Conservation (phyloP, 2,113 vertebrate genomes). For the Apeltes quadracus region DNA sequence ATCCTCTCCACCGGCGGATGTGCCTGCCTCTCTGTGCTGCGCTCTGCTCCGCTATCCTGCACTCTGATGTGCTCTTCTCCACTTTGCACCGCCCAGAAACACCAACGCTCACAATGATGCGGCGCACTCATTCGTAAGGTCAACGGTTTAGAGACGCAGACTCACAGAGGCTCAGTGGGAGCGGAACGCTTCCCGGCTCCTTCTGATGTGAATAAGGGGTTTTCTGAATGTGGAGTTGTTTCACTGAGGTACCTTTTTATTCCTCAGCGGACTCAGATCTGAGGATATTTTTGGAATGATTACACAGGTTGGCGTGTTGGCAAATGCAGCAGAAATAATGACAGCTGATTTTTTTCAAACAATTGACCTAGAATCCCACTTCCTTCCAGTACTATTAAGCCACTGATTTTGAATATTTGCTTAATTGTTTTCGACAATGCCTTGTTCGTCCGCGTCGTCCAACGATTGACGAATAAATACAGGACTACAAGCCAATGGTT, state of each 20-base stretch:
- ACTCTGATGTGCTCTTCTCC: constrained; percentile 71
- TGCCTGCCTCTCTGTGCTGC: constrained; percentile 72
- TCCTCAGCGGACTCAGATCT: not conserved
- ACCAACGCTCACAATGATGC: constrained; percentile 72
- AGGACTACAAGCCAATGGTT: not conserved
- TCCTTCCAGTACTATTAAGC: not conserved
- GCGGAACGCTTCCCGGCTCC: constrained; percentile 36
- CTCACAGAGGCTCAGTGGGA: constrained; percentile 34
- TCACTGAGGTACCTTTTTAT: not conserved
- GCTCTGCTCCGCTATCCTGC: constrained; percentile 75
- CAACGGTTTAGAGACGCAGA: constrained; percentile 57
- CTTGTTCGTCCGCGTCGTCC: not conserved
- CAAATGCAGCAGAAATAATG: constrained; percentile 11
- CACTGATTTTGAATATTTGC: not conserved
- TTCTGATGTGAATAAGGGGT: not conserved
- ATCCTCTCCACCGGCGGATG: constrained; percentile 80
- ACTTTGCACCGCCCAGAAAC: constrained; percentile 76
- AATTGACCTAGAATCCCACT: not conserved
- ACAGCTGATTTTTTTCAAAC: not conserved
- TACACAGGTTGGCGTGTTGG: not conserved
- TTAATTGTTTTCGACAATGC: not conserved
- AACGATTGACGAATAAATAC: not conserved
- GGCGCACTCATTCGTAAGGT: constrained; percentile 73
- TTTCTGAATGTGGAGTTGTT: not conserved
- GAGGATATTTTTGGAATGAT: constrained; percentile 28